Evolutionary conservation across 1,140 invertebrate species (phyloP).

Genomic region (Cyphomyrmex costatus): DNA sequence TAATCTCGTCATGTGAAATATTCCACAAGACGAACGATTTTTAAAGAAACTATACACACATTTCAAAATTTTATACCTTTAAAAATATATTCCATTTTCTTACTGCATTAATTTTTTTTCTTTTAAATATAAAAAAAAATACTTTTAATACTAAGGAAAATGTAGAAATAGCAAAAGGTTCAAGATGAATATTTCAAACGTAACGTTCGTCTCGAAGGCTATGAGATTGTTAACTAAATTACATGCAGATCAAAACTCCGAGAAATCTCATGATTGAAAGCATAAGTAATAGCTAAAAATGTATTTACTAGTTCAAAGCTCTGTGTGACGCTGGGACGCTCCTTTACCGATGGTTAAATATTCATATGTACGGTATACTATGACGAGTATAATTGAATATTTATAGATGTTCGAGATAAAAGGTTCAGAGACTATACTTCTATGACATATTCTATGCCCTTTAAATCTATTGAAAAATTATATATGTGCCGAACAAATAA

Average conservation of each 20-base stretch:
- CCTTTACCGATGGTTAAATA: slow-evolving; percentile 51
- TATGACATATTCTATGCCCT: slow-evolving; percentile 9
- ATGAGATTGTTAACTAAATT: slow-evolving; percentile 41
- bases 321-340: slow-evolving; percentile 4
- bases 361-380: slow-evolving; percentile 40
- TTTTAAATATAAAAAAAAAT: neutral
- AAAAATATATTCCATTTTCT: neutral
- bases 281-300: slow-evolving; percentile 58
- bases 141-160: slow-evolving; percentile 6
- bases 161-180: neutral
- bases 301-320: slow-evolving; percentile 52
- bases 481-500: slow-evolving; percentile 10
- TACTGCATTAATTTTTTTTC: neutral
- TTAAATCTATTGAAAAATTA: slow-evolving; percentile 39
- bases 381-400: slow-evolving; percentile 49
- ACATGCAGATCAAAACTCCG: slow-evolving; percentile 39
- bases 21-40: neutral
- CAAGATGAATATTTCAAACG: slow-evolving; percentile 45
- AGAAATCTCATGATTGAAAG: slow-evolving; percentile 51
- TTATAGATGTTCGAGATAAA: slow-evolving; percentile 41
- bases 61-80: neutral
- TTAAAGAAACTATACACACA: neutral
- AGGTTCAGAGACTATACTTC: slow-evolving; percentile 1
- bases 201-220: neutral
- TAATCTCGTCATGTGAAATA: neutral